phyloP scores from a whole-genome alignment of 2,888 invertebrate species.

The Pherbina coryleti region DNA sequence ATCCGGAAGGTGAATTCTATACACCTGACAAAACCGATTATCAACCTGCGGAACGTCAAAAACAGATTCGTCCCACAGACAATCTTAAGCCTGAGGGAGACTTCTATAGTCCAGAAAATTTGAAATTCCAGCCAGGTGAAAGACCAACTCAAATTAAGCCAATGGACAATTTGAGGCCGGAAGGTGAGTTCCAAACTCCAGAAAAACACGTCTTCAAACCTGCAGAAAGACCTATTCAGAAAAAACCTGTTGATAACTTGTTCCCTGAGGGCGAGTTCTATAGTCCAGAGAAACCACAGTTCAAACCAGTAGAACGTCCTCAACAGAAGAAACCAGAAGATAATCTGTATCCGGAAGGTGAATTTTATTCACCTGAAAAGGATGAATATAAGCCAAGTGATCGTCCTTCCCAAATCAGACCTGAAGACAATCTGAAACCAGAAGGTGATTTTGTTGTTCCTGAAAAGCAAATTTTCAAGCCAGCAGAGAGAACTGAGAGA shows the following conservation, averaged over 20 bases:
- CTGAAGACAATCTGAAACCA: slow-evolving; percentile 70
- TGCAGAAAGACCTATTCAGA: slow-evolving; percentile 70
- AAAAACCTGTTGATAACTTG: slow-evolving; percentile 73
- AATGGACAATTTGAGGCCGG: slow-evolving; percentile 66
- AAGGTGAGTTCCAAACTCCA: slow-evolving; percentile 71
- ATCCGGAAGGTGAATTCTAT: slow-evolving; percentile 74
- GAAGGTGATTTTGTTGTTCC: slow-evolving; percentile 64
- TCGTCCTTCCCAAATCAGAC: slow-evolving; percentile 69
- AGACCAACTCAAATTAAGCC: slow-evolving; percentile 70
- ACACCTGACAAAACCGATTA: slow-evolving; percentile 67
- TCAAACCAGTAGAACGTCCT: slow-evolving; percentile 62
- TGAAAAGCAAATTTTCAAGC: slow-evolving; percentile 55
- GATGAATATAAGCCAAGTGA: slow-evolving; percentile 71
- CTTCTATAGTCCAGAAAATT: slow-evolving; percentile 64
- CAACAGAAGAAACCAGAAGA: slow-evolving; percentile 69
- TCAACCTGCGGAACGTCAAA: slow-evolving; percentile 69
- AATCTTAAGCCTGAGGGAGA: slow-evolving; percentile 73
- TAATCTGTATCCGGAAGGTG: slow-evolving; percentile 73
- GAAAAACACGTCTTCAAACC: slow-evolving; percentile 65
- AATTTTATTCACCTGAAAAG: slow-evolving; percentile 68
- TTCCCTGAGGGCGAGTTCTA: slow-evolving; percentile 74
- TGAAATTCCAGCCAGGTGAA: slow-evolving; percentile 69
- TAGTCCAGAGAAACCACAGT: slow-evolving; percentile 65
- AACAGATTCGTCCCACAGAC: slow-evolving; percentile 71
- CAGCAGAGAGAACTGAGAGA: slow-evolving; percentile 68